Evolutionary conservation across 2,888 invertebrate species (phyloP), one percentile per base, ranked within the genome.

Genomic region (Colostygia pectinataria): DNA sequence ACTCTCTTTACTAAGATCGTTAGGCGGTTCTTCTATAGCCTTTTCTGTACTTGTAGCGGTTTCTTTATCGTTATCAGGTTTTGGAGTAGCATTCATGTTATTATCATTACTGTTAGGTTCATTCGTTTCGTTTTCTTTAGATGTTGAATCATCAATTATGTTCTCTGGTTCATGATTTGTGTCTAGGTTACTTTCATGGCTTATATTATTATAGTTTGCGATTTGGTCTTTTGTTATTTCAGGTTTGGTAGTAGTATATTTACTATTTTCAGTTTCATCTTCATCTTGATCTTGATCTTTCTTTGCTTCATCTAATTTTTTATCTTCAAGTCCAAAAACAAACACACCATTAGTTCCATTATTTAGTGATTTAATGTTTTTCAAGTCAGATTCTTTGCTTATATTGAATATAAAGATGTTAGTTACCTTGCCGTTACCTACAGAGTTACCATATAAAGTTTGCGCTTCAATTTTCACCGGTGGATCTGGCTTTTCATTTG

Each of bases 341-440:
- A 57, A 63, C 14, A 66, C 53, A 37, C 37, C 45, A 1, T 61
- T 51, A 0, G 53, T 55, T 8, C 46, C 57, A 31, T 62, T 64
- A 10, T 32, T 43, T 7, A 57, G 41, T 0, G 56, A 59, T 28
- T 63, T 61, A 0, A 70, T 44, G n/a, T 61, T 50, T 8, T 61
- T 57, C n/a, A 69, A 47, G 2, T 61, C 56, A 3, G 60, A 27
- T 9, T 65, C 53, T 12, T 67, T 55, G 2, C 59, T 64, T 2
- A 71, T 65, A 43, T 77, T 69, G 33, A 82, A 81, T 28, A 84
- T 66, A 37, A 71, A 85, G 25, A 84, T 62, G 29, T 85, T 84
- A 0, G 79, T 82, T 0, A 82, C 77, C 53, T 81, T 71, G 0
- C 69, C 75, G 12, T 70, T 77, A 0, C 71, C 75, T 8, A 76